Conservation (phyloP, 2,113 vertebrate species). For the Sterrhoptilus dennistouni region DNA sequence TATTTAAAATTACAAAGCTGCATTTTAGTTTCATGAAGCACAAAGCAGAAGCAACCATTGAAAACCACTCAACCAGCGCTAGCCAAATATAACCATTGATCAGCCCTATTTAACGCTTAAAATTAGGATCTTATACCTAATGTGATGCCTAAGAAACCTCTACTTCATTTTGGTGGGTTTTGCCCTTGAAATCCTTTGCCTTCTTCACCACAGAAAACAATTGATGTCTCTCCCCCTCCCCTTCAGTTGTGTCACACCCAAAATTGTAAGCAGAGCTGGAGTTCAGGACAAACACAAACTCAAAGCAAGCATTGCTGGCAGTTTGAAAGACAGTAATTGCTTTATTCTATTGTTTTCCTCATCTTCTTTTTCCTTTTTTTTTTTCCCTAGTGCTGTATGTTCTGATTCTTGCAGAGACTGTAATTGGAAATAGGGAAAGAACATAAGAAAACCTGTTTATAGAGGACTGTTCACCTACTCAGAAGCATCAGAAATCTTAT, state of each 20-base stretch:
- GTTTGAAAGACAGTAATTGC: background rate
- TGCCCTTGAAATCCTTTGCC: background rate
- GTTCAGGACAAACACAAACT: background rate
- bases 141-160: background rate
- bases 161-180: background rate
- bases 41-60: conserved; percentile 1
- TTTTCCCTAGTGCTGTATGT: background rate
- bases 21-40: background rate
- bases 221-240: background rate
- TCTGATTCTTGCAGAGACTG: background rate
- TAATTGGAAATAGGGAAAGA: background rate
- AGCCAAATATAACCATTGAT: conserved; percentile 44
- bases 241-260: background rate
- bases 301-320: background rate
- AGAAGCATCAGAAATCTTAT: background rate
- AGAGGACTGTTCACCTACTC: background rate
- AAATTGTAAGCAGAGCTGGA: conserved; percentile 13
- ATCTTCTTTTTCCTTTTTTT: background rate
- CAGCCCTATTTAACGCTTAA: background rate
- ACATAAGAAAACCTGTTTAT: background rate
- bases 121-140: background rate
- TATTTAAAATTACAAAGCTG: conserved; percentile 8
- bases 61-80: conserved; percentile 30
- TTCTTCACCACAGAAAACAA: background rate
- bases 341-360: conserved; percentile 1